Evolutionary conservation across 2,888 invertebrate genomes (phyloP), one percentile per base, ranked within the genome.

Genomic region (Heteromyza rotundicornis): DNA sequence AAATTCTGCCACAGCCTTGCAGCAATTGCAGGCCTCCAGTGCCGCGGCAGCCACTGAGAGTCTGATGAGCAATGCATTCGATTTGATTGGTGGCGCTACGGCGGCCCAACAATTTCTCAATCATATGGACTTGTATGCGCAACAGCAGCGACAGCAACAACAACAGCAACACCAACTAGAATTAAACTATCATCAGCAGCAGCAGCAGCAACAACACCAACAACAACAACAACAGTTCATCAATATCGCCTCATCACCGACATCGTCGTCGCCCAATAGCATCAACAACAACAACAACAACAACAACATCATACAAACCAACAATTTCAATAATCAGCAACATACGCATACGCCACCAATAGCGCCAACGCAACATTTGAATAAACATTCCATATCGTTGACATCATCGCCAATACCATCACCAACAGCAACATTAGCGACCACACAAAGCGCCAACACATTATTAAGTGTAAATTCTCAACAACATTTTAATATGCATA

Each of bases 41-140:
- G 63, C 63, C 35, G 58, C 56, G 14, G 47, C 60, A 49, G 57
- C 58, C 50, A 75, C 69, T 64, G 80, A 80, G 57, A 77, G 72
- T 68, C 70, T 77, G 62, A 71, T 73, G 65, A 74, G 68, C 59
- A 72, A 70, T 64, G 71, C 72, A 12, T 73, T 74, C 62, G 78
- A 75, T 56, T 67, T 70, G 57, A 69, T 72, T 54, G 70, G 69
- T 32, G 68, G 69, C 59, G 66, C 70, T 16, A 67, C 64, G 51
- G 70, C 73, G 56, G 70, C 72, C 27, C 73, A 77, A 60, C 74
- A 76, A 56, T 67, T 77, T 67, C 62, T 77, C 60, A 76, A 73
- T 70, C 75, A 77, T 47, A 71, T 76, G 70, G 78, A 80, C 58
- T 63, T 77, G 53, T 74, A 73, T 69, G 67, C 71, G 10, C 71